phyloP scores from a whole-genome alignment of 1,140 invertebrate species.

The Zaprionus capensis region DNA sequence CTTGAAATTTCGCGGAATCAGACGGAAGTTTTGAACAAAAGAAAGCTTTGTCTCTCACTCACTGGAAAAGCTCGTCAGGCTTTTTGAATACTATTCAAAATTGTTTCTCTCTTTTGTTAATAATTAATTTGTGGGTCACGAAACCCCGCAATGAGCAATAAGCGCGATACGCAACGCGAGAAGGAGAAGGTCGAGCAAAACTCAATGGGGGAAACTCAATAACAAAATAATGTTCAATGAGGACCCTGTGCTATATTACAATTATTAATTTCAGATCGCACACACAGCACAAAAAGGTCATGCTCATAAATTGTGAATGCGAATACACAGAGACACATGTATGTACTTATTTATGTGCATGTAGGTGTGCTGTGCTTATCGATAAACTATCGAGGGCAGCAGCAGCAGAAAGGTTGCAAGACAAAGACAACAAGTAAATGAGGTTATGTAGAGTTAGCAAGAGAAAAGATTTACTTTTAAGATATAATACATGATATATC shows the following conservation, averaged over 20 bases:
- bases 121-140: conserved; percentile 52
- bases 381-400: conserved; percentile 41
- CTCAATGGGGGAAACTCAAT: not conserved
- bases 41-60: conserved; percentile 45
- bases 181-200: not conserved
- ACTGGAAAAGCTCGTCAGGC: not conserved
- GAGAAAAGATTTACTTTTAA: too few species aligned
- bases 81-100: conserved; percentile 5
- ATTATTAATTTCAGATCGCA: conserved; percentile 66
- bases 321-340: not conserved
- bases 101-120: conserved; percentile 53
- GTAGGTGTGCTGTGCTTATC: conserved; percentile 17
- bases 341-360: not conserved
- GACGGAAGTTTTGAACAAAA: conserved; percentile 36
- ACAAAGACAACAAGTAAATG: conserved; percentile 13
- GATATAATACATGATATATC: too few species aligned
- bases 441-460: not conserved
- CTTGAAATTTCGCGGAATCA: conserved; percentile 50
- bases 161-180: not conserved
- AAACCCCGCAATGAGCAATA: not conserved
- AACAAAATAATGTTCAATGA: conserved; percentile 24
- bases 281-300: conserved; percentile 60
- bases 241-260: conserved; percentile 76
- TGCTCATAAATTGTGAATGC: conserved; percentile 34
- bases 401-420: conserved; percentile 17